Evolutionary conservation across 1,140 invertebrate species (phyloP).

Genomic region (Drosophila arizonae): DNA sequence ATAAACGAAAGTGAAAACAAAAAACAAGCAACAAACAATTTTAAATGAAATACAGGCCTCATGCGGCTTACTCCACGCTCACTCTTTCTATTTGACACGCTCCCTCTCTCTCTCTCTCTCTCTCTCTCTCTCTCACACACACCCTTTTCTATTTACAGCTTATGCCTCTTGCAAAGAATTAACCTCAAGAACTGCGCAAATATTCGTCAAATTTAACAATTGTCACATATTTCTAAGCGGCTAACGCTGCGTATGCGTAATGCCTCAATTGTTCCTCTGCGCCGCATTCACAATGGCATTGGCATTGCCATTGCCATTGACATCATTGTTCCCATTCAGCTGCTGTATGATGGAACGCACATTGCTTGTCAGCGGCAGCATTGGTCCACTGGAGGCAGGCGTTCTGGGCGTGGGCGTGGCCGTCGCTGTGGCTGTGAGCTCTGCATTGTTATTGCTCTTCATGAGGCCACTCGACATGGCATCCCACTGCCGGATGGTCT

Average conservation of each 20-base stretch:
- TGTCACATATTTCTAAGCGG: conserved; percentile 2
- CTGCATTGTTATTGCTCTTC: conserved; percentile 80
- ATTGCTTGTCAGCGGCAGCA: conserved; percentile 65
- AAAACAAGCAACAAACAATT: conserved; percentile 41
- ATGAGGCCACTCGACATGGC: conserved; percentile 90
- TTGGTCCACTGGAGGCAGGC: conserved; percentile 31
- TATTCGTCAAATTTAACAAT: conserved; percentile 23
- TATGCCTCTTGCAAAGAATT: background rate
- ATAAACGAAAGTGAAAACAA: conserved; percentile 19
- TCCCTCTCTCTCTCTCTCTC: background rate
- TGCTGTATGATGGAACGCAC: conserved; percentile 77
- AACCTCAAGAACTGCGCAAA: conserved; percentile 37
- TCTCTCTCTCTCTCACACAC: background rate
- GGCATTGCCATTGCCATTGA: conserved; percentile 34
- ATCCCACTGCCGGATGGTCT: conserved; percentile 93
- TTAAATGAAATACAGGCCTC: background rate
- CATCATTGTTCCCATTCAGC: conserved; percentile 57
- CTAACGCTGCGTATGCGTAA: conserved; percentile 5
- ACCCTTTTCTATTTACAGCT: background rate
- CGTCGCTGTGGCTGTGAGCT: background rate
- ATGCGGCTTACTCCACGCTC: background rate
- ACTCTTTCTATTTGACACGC: background rate
- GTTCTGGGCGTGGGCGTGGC: background rate
- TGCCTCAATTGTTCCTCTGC: conserved; percentile 35
- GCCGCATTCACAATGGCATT: conserved; percentile 44